Conservation (phyloP, 1,140 invertebrate species). For the Antheraea mylitta region DNA sequence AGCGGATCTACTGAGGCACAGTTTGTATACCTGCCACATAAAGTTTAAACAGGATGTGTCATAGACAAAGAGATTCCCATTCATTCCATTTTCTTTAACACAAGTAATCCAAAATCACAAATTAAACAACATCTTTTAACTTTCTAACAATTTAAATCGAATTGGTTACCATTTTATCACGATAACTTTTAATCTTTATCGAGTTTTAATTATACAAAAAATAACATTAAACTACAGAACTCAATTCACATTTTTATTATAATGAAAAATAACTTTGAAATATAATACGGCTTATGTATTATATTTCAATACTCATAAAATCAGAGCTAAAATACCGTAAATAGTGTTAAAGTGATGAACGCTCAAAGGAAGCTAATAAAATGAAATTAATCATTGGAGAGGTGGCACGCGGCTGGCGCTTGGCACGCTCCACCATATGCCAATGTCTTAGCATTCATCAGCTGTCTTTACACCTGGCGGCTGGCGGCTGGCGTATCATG, state of each 20-base stretch:
- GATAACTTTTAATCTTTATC: too few relatives aligned
- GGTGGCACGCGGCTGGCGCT: slow-evolving; percentile 45
- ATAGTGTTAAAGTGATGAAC: slow-evolving; percentile 7
- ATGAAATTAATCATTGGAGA: slow-evolving; percentile 26
- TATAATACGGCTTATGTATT: too few relatives aligned
- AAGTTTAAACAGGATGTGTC: slow-evolving; percentile 65
- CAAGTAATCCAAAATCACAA: too few relatives aligned
- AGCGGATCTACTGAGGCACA: slow-evolving; percentile 49
- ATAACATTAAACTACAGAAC: too few relatives aligned
- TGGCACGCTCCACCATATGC: slow-evolving; percentile 45
- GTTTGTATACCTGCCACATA: slow-evolving; percentile 32
- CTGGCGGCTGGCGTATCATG: slow-evolving; percentile 15
- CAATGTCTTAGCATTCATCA: slow-evolving; percentile 28
- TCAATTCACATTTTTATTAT: too few relatives aligned
- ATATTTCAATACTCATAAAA: too few relatives aligned
- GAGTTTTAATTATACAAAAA: too few relatives aligned
- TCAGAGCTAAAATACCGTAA: slow-evolving; percentile 11
- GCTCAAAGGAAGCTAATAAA: slow-evolving; percentile 27
- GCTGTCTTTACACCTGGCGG: slow-evolving; percentile 53
- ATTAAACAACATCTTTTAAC: too few relatives aligned
- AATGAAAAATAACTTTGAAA: too few relatives aligned
- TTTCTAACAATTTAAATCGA: too few relatives aligned
- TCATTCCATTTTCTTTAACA: not conserved
- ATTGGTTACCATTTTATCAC: too few relatives aligned
- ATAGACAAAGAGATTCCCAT: slow-evolving; percentile 25